A percentile compares a stretch with the other conserved stretches of the same genome.
phyloP scores from a whole-genome alignment of 2,113 vertebrate genomes.

The Orthochromis malagaraziensis region DNA sequence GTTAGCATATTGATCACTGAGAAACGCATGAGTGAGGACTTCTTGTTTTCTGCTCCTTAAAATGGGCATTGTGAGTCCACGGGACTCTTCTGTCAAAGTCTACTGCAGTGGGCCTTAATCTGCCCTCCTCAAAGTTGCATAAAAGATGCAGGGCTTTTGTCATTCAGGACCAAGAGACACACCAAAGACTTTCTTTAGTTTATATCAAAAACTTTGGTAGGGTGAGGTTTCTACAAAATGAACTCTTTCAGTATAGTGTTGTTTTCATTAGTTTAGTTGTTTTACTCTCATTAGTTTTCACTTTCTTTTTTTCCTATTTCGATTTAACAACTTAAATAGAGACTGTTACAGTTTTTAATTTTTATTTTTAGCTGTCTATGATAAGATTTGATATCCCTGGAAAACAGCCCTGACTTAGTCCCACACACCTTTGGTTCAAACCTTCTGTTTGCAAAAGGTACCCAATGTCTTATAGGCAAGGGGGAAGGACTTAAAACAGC shows the following conservation, averaged over 20 bases:
- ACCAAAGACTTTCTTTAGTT: background rate
- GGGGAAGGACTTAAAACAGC: background rate
- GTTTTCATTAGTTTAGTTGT: background rate
- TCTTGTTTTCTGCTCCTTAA: slow-evolving; percentile 59
- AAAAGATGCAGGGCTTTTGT: slow-evolving; percentile 18
- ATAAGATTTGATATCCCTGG: background rate
- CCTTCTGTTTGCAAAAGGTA: background rate
- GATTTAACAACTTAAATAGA: background rate
- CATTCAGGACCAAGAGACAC: slow-evolving; percentile 14
- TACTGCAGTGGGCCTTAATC: slow-evolving; percentile 50
- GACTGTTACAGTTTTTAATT: background rate
- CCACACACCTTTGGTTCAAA: background rate
- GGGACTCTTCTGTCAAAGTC: slow-evolving; percentile 63
- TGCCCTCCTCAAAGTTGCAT: slow-evolving; percentile 8
- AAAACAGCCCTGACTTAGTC: background rate
- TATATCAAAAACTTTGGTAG: background rate
- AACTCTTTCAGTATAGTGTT: background rate
- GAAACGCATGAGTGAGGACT: slow-evolving; percentile 67
- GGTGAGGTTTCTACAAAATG: background rate
- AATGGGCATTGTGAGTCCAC: slow-evolving; percentile 49
- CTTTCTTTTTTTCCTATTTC: background rate
- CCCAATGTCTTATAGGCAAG: background rate
- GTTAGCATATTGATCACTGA: slow-evolving; percentile 80
- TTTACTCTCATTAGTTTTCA: background rate
- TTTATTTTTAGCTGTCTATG: background rate